phyloP scores from a whole-genome alignment of 2,113 vertebrate species.

The Chamaea fasciata region DNA sequence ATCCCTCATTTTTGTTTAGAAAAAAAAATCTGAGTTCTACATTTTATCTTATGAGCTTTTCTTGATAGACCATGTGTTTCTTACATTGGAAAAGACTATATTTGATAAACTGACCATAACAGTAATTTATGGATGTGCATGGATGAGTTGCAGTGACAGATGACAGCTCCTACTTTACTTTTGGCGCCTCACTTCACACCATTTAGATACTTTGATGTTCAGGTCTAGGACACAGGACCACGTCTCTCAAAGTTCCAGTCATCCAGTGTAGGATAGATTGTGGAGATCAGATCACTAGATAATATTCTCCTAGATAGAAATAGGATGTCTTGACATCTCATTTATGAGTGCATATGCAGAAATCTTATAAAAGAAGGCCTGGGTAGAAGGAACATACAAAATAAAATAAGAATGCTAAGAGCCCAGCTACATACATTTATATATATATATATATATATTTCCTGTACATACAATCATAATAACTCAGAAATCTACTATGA shows the following conservation, averaged over 20 bases:
- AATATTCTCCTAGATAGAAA: background rate
- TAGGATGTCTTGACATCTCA: background rate
- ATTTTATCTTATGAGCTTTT: background rate
- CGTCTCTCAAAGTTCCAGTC: background rate
- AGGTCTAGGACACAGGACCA: background rate
- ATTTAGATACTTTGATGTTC: background rate
- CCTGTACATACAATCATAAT: background rate
- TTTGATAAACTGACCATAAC: background rate
- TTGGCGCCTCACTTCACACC: background rate
- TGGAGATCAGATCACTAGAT: background rate
- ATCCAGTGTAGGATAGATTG: background rate
- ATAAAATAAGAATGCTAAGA: background rate
- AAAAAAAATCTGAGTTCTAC: background rate
- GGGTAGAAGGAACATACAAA: background rate
- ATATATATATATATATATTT: too few relatives aligned
- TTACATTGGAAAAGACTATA: background rate
- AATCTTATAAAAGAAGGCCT: background rate
- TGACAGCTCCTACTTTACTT: background rate
- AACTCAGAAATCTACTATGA: background rate
- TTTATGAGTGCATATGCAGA: background rate
- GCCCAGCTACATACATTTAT: too few relatives aligned
- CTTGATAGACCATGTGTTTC: background rate
- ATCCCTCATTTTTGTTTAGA: background rate
- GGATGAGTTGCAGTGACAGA: background rate
- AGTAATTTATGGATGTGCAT: background rate